Evolutionary conservation across 2,888 invertebrate species (phyloP).

Genomic region (Sclerodermus sp.): DNA sequence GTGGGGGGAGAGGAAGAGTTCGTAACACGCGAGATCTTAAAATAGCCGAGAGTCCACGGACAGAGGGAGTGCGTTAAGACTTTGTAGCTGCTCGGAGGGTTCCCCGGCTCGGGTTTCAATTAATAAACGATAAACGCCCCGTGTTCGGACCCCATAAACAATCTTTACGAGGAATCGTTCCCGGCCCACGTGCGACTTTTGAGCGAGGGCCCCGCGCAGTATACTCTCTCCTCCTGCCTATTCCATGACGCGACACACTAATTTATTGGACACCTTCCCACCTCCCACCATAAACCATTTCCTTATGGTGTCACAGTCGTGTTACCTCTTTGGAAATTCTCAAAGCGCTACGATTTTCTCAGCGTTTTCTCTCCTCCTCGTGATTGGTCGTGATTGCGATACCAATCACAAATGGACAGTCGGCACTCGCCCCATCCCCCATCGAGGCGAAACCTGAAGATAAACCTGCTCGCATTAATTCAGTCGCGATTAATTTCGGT

Average conservation of each 20-base stretch:
- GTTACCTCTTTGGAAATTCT: too few species aligned
- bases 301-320: background rate
- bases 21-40: too few species aligned
- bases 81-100: conserved; percentile 13
- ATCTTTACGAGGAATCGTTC: conserved; percentile 30
- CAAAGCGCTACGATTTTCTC: too few species aligned
- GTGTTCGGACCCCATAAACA: conserved; percentile 22
- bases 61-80: conserved; percentile 7
- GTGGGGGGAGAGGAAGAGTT: too few species aligned
- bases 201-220: background rate
- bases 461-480: too few species aligned
- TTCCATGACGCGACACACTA: background rate
- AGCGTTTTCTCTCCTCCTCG: too few species aligned
- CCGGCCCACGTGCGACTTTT: conserved; percentile 21
- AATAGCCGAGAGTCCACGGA: background rate
- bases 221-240: background rate
- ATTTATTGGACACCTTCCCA: background rate
- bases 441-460: too few species aligned
- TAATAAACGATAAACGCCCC: conserved; percentile 29
- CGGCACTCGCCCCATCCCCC: too few species aligned
- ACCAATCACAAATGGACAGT: too few species aligned
- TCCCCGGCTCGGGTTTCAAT: conserved; percentile 24
- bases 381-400: too few species aligned
- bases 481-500: too few species aligned
- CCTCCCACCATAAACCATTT: background rate